Base-by-base conservation (phyloP, 2,797 vertebrate genomes). In the Anabas testudineus region DNA sequence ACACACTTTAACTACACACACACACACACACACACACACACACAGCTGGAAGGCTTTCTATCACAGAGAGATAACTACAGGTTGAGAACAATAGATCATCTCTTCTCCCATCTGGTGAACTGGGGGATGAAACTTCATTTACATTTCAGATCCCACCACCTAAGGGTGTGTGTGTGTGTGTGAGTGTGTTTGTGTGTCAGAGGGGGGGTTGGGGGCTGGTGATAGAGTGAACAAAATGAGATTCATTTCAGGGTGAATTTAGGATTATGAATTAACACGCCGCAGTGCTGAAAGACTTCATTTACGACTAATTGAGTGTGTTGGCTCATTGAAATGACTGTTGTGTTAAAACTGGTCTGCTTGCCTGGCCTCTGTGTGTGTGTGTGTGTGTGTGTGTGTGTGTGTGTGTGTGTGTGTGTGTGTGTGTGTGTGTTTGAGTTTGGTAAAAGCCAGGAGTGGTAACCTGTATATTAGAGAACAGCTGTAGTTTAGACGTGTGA, bases 51-150 rank as follows among this genome's bases (percentile, higher is more conserved):
- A 89, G 87, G 83, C 82, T 88, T 89, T 85, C 84, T 90, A 90
- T 84, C 87, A 73, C 66, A 82, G 79, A 76, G 81, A 91, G 90
- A 90, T 92, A 91, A 91, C 76, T 88, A 87, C 84, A 87, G 86
- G 85, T 84, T 83, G 88, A 88, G 85, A 92, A 94, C 91, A 93
- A 93, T 93, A 84, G 90, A 87, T 67, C 86, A 89, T 91, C 88
- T 90, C 87, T 86, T 90, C 88, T 88, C 90, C 92, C 93, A 94
- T 93, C 93, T 94, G 92, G 80, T 91, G 88, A 90, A 92, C 80
- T 54, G 78, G 76, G 81, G 81, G 85, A 86, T 82, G 85, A 82
- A 88, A 83, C 89, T 92, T 93, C 77, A 93, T 93, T 93, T 91
- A 90, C 90, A 93, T 93, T 92, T 90, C 87, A 91, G 87, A 87